Percentiles rank a stretch among this genome's conserved stretches.
These are phyloP conservation scores for Alligator sinensis DNA, from an alignment of 2,113 vertebrate species.

Conservation along the genomic window DNA sequence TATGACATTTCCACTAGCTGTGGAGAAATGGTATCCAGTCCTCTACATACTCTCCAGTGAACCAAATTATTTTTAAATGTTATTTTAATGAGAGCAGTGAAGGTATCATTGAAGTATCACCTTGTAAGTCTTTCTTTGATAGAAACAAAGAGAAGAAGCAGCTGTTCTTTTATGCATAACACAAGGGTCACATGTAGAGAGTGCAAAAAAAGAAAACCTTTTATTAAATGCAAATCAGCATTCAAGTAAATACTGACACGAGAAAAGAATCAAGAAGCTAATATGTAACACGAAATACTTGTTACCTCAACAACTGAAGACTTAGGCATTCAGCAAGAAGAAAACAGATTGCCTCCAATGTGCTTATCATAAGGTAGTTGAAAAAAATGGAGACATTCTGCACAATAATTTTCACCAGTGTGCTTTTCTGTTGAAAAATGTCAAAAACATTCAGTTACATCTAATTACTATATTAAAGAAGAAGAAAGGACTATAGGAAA, in stretches of 20 bases:
- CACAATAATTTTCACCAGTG: neutral
- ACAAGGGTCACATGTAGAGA: neutral
- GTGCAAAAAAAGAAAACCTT: neutral
- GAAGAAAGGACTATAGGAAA: neutral
- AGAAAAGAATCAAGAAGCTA: neutral
- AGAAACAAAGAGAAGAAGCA: neutral
- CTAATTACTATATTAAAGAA: neutral
- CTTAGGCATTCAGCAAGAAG: neutral
- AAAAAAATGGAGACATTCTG: neutral
- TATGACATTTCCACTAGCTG: neutral
- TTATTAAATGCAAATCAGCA: neutral
- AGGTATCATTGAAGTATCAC: neutral
- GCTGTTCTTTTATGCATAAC: neutral
- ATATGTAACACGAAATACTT: rapidly evolving
- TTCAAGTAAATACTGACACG: constrained; percentile 17
- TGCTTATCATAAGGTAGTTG: neutral
- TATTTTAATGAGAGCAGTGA: neutral
- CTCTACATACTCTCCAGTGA: neutral
- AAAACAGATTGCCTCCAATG: neutral
- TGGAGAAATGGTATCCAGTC: neutral
- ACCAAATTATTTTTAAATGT: neutral
- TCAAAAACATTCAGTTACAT: neutral
- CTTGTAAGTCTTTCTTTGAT: neutral
- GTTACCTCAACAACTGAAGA: constrained; percentile 1
- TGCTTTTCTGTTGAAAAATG: neutral